Evolutionary conservation across 2,888 invertebrate species (phyloP).

Genomic region (Mimachlamys varia): DNA sequence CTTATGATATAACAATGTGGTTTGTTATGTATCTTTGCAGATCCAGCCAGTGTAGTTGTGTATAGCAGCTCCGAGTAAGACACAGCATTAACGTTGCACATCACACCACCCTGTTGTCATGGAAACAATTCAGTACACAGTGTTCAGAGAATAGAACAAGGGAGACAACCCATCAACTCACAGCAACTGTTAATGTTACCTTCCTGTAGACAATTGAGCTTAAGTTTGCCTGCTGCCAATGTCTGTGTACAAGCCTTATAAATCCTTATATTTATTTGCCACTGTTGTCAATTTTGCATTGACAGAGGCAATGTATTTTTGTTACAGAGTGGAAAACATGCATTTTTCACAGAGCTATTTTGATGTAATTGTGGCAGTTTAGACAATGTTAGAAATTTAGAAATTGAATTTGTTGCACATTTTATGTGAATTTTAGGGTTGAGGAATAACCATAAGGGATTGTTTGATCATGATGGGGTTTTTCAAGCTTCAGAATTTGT

Average conservation of each 20-base stretch:
- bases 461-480: not conserved
- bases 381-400: constrained; percentile 7
- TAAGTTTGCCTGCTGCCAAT: not conserved
- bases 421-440: not conserved
- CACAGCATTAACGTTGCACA: not conserved
- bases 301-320: constrained; percentile 20
- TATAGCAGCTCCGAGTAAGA: constrained; percentile 21
- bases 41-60: not conserved
- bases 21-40: not conserved
- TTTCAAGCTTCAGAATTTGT: not conserved
- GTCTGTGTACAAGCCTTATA: constrained; percentile 20
- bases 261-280: constrained; percentile 26
- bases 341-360: constrained; percentile 8
- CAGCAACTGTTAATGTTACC: not conserved
- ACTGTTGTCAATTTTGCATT: constrained; percentile 15
- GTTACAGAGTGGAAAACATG: constrained; percentile 27
- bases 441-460: not conserved
- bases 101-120: constrained; percentile 31
- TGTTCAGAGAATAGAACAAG: constrained; percentile 15
- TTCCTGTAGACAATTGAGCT: not conserved
- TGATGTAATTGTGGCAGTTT: not conserved
- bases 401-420: not conserved
- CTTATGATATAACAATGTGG: not conserved
- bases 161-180: constrained; percentile 2
- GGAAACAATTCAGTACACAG: not conserved